A percentile compares a stretch with the other conserved stretches of the same genome.
Evolutionary conservation across 2,113 vertebrate genomes (phyloP).

Genomic region (Callopanchax toddi): DNA sequence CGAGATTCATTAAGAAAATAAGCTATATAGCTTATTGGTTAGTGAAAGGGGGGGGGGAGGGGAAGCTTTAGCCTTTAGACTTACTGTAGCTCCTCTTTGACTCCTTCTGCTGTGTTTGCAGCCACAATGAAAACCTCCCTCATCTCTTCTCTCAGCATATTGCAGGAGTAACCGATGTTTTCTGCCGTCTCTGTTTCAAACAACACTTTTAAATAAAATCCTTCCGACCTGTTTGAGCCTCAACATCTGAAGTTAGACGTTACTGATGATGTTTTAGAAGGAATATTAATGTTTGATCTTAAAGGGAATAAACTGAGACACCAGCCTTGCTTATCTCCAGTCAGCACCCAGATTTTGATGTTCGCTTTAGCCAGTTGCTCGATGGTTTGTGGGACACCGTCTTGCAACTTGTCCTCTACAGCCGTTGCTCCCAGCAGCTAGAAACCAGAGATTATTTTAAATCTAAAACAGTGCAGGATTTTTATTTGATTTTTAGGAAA

Average conservation of each 20-base stretch:
- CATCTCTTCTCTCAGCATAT: slow-evolving; percentile 91
- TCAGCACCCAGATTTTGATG: slow-evolving; percentile 95
- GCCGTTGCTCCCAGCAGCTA: slow-evolving; percentile 90
- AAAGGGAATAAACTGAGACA: neutral
- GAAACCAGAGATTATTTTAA: too few species aligned
- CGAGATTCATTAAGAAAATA: neutral
- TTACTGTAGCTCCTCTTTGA: slow-evolving; percentile 87
- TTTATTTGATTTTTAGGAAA: too few species aligned
- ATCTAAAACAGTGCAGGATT: too few species aligned
- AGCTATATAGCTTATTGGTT: too few species aligned
- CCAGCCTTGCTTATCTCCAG: slow-evolving; percentile 95
- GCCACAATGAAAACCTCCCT: slow-evolving; percentile 84
- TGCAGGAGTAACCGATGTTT: slow-evolving; percentile 93
- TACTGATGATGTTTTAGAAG: neutral
- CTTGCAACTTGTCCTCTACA: slow-evolving; percentile 96
- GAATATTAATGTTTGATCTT: neutral
- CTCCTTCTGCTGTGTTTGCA: slow-evolving; percentile 76
- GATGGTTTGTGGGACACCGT: slow-evolving; percentile 91
- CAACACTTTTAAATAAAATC: too few species aligned
- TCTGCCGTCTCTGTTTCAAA: slow-evolving; percentile 87
- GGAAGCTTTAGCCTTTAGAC: too few species aligned
- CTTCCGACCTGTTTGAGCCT: neutral
- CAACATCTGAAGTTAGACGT: too few species aligned
- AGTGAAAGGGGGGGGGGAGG: too few species aligned
- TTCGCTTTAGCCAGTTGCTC: slow-evolving; percentile 88